These are phyloP conservation scores for Parnassius smintheus DNA, from an alignment of 2,888 invertebrate species.

Conservation along the genomic window DNA sequence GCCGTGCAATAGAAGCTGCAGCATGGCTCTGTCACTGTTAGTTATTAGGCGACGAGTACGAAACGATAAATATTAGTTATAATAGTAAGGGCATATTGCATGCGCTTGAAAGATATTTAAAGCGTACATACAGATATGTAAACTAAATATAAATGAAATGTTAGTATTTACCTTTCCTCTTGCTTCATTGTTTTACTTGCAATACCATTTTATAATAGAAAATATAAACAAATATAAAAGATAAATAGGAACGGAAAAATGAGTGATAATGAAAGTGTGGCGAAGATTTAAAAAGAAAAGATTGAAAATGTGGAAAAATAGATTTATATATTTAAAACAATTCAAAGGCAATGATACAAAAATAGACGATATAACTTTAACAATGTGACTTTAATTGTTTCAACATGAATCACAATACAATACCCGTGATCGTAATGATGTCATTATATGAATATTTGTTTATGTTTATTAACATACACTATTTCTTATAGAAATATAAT, in stretches of 20 bases:
- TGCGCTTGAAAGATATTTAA: not conserved
- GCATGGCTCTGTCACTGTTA: too few relatives aligned
- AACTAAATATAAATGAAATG: not conserved
- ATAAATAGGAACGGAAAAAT: not conserved
- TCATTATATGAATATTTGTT: constrained; percentile 2
- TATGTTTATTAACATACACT: constrained; percentile 14
- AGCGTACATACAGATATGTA: not conserved
- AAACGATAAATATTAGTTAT: too few relatives aligned
- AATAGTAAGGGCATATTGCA: not conserved
- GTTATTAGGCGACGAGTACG: too few relatives aligned
- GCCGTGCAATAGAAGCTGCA: too few relatives aligned
- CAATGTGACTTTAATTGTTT: constrained; percentile 39
- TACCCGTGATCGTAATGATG: constrained; percentile 14
- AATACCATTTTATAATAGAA: not conserved
- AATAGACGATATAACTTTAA: constrained; percentile 48
- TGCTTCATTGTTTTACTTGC: constrained; percentile 1
- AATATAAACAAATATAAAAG: not conserved
- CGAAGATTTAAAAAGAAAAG: constrained; percentile 31
- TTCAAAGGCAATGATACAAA: constrained; percentile 52
- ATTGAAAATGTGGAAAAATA: constrained; percentile 29
- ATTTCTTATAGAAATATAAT: not conserved
- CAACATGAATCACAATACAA: constrained; percentile 33
- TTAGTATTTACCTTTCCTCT: constrained; percentile 18
- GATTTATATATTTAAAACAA: constrained; percentile 37
- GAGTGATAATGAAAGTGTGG: constrained; percentile 1